Percentiles rank a stretch among this genome's conserved stretches.
Conservation (phyloP, 2,113 vertebrate species). For the Dicentrarchus labrax region DNA sequence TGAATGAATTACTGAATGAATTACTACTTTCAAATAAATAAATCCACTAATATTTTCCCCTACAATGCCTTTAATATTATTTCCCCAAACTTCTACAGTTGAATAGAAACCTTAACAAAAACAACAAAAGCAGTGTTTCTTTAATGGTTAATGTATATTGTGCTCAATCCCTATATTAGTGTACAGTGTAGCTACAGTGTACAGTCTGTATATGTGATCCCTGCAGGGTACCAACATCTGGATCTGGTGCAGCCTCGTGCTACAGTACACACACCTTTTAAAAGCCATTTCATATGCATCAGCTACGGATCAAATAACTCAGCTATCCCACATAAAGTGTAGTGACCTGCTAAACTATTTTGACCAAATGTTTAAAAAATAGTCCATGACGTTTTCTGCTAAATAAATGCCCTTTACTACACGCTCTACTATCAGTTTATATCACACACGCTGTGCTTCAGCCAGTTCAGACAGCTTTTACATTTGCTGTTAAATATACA, state of each 20-base stretch:
- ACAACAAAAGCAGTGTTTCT: background rate
- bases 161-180: background rate
- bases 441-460: background rate
- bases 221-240: constrained; percentile 31
- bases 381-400: background rate
- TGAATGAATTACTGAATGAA: too few species aligned
- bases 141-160: background rate
- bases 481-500: constrained; percentile 3
- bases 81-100: too few species aligned
- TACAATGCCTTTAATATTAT: too few species aligned
- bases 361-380: background rate
- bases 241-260: constrained; percentile 21
- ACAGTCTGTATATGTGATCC: background rate
- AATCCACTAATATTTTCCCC: too few species aligned
- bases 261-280: constrained; percentile 1
- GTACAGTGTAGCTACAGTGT: background rate
- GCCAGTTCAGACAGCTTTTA: background rate
- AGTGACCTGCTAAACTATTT: background rate
- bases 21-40: too few species aligned
- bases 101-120: background rate
- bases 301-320: constrained; percentile 9
- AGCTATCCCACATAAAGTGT: constrained; percentile 4
- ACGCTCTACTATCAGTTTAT: background rate
- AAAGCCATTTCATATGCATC: constrained; percentile 9
- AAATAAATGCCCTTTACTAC: background rate